Conservation (phyloP, 2,797 vertebrate genomes). For the Pseudochirops cupreus region DNA sequence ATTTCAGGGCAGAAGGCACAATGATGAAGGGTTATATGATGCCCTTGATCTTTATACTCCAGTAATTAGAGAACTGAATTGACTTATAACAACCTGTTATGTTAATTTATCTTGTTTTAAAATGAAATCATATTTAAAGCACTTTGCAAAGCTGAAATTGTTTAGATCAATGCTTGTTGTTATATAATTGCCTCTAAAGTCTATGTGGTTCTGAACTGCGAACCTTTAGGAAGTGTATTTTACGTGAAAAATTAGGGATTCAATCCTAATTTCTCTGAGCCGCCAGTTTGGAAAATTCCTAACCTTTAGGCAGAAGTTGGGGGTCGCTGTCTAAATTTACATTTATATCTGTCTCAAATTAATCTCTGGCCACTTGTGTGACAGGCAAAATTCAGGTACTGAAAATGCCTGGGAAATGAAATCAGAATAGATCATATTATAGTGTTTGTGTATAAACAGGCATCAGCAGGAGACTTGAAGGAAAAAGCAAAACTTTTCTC, state of each 20-base stretch:
- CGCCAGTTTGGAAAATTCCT: not conserved
- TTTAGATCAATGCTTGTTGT: not conserved
- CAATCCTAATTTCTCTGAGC: not conserved
- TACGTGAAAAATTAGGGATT: not conserved
- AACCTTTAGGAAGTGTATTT: not conserved
- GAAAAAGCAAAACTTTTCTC: not conserved
- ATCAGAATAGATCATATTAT: not conserved
- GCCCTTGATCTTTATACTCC: conserved; percentile 11
- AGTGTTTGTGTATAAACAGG: not conserved
- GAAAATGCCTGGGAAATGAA: not conserved
- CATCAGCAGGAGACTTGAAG: not conserved
- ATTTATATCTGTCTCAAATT: not conserved
- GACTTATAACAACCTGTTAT: not conserved
- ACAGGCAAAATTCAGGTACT: not conserved
- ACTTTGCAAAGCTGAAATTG: not conserved
- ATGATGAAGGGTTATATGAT: not conserved
- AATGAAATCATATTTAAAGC: not conserved
- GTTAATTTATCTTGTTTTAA: not conserved
- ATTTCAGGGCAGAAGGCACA: not conserved
- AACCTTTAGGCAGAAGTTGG: not conserved
- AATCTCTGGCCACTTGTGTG: not conserved
- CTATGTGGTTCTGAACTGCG: not conserved
- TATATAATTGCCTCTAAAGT: not conserved
- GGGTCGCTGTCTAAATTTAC: not conserved
- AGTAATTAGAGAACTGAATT: conserved; percentile 12